Evolutionary conservation across 2,797 vertebrate species (phyloP), one percentile per base, ranked within the genome.

Genomic region (Buphagus erythrorhynchus): DNA sequence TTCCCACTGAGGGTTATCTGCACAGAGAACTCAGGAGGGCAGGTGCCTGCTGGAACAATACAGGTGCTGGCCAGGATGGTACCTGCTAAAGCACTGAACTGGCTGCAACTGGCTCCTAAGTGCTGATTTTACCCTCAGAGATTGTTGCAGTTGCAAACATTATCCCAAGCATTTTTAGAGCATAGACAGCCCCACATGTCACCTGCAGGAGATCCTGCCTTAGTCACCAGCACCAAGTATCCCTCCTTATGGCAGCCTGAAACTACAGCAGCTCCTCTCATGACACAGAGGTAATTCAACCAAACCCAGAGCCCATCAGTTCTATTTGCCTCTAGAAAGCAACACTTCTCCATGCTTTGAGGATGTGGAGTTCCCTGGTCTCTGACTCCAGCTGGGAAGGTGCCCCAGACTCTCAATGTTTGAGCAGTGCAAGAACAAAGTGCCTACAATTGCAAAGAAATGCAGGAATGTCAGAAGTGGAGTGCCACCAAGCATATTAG

Each of bases 31-130:
- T 69, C 52, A 87, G 54, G 25, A 59, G 42, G 90, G 94, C 96
- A 97, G 94, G 96, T 79, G 73, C 82, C 77, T 67, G 94, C 97
- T 82, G 93, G 96, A 96, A 91, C 74, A 58, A 57, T 62, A 38
- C 95, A 95, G 89, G 83, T 92, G 91, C 96, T 80, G 54, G 95
- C 91, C 87, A 86, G 94, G 96, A 96, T 94, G 93, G 95, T 92
- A 84, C 93, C 92, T 95, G 96, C 58, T 93, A 79, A 90, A 95
- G 91, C 52, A 55, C 22, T 42, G 29, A 93, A 86, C 97, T 87
- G 86, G 95, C 65, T 94, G 15, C 28, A 81, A 81, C 97, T 82
- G 84, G 96, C 68, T 95, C 57, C 45, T 22, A 67, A 86, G 75
- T 29, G 69, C 91, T 73, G 35, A 46, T 78, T 86, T 80, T 62